Base-by-base conservation (phyloP, 2,888 invertebrate genomes). In the Chouioia cunea region DNA sequence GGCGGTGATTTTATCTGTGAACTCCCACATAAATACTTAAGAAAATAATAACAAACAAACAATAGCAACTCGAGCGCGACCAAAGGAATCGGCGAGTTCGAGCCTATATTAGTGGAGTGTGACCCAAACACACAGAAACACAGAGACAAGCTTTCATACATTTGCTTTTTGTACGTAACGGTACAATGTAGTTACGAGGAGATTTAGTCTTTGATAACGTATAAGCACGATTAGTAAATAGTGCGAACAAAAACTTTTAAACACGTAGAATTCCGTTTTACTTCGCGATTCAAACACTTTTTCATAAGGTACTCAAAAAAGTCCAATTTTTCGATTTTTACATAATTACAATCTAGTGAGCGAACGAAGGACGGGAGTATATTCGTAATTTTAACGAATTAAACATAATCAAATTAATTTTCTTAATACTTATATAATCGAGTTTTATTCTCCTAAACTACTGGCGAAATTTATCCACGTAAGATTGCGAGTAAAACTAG, bases 361-460 rank as follows among this genome's bases (percentile, higher is more conserved):
- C 10, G 12, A 12, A 36, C 36, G 4, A 10, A 10, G 36, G n/a
- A 2, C 36, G 59, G 10, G 50, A 57, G 57, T 20, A 60, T 44
- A 64, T 52, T 22, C 23, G 27, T 67, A 64, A 64, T 60, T 67
- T 46, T 72, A 72, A 68, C 54, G 54, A 72, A 72, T 65, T 56
- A 65, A 65, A 69, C 72, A 69, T 72, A 72, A 72, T 72, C 65
- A 72, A 72, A 69, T 72, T 72, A 48, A 65, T 72, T 72, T 36
- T 72, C 50, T 68, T 47, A 65, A 70, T 66, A 44, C 73, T 73
- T 56, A 59, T 73, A 70, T 70, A 73, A 73, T 59, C 69, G 63
- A 70, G 66, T 69, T 56, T 73, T 36, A 36, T 36, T 54, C 44
- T 73, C 60, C 36, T 69, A 69, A 71, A 59, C 59, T 52, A 53